Base-by-base conservation (phyloP, 2,113 vertebrate species). In the Mionectes macconnelli region DNA sequence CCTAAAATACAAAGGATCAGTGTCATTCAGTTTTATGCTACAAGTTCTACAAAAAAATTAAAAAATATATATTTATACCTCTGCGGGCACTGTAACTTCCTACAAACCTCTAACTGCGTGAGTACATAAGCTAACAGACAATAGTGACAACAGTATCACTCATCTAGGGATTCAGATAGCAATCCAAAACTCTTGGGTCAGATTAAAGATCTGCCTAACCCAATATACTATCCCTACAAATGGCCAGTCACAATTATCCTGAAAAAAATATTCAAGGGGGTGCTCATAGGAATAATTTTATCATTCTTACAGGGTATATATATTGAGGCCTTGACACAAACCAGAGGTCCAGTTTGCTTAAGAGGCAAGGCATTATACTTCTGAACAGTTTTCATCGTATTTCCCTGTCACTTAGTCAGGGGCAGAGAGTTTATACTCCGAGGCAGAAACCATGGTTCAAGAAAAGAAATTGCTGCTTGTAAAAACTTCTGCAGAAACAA, bases 401-500 rank as follows among this genome's bases (percentile, higher is more conserved):
- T 78, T 93, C n/a, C 52, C 82, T 69, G 64, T 91, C 30, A n/a
- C 10, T 10, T 33, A 14, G 22, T 9, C n/a, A n/a, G 3, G 2
- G 4, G 5, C 3, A 68, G 5, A 73, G 42, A 83, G 63, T 84
- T 84, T 55, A 93, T 21, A 91, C 33, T 96, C 28, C 11, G 24
- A 74, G 73, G 44, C 8, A 96, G 40, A 96, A 86, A 85, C 35
- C 62, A 64, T 20, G 6, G 78, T 52, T 96, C 87, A 96, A 77
- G 70, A 84, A 56, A 89, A 95, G 10, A 96, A 94, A 77, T n/a
- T 57, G 28, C 20, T 39, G 9, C 37, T 94, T 82, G 30, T 80
- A 62, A 92, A 90, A 74, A 33, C 39, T 16, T 92, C 18, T 89
- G 42, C 67, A 91, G 63, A 97, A 95, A 74, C 47, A 94, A 72